Conservation (phyloP, 1,140 invertebrate genomes). For the Reticulitermes speratus region DNA sequence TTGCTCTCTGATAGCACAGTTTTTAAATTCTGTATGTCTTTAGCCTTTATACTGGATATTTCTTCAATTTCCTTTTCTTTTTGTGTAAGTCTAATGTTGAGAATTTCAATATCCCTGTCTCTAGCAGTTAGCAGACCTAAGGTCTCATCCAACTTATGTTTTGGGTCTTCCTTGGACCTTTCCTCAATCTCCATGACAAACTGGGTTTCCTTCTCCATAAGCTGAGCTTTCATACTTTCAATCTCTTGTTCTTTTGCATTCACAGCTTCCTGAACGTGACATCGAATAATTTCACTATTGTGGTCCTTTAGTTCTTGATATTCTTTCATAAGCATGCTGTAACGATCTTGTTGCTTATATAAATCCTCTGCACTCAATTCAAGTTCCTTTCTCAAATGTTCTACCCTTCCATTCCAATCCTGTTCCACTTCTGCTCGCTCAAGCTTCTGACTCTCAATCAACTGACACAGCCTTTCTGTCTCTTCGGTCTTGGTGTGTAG, state of each 20-base stretch:
- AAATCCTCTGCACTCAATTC: background rate
- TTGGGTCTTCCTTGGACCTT: background rate
- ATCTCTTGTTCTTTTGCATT: background rate
- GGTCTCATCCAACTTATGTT: background rate
- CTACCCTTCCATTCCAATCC: background rate
- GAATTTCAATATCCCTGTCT: conserved; percentile 20
- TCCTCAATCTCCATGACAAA: background rate
- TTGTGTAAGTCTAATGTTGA: background rate
- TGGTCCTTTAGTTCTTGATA: background rate
- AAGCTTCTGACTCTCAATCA: background rate
- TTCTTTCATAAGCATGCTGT: background rate
- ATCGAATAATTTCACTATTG: background rate
- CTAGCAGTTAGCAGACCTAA: background rate
- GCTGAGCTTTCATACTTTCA: background rate
- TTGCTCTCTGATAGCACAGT: conserved; percentile 46
- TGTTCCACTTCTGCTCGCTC: background rate
- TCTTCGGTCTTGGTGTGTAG: background rate
- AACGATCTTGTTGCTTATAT: background rate
- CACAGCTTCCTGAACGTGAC: background rate
- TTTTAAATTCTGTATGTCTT: conserved; percentile 47
- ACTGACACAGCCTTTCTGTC: background rate
- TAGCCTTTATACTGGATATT: conserved; percentile 39
- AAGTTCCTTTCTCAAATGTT: conserved; percentile 6
- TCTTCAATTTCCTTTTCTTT: background rate
- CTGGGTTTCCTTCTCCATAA: background rate